Conservation (phyloP, 1,140 invertebrate species). For the Vanessa atalanta region DNA sequence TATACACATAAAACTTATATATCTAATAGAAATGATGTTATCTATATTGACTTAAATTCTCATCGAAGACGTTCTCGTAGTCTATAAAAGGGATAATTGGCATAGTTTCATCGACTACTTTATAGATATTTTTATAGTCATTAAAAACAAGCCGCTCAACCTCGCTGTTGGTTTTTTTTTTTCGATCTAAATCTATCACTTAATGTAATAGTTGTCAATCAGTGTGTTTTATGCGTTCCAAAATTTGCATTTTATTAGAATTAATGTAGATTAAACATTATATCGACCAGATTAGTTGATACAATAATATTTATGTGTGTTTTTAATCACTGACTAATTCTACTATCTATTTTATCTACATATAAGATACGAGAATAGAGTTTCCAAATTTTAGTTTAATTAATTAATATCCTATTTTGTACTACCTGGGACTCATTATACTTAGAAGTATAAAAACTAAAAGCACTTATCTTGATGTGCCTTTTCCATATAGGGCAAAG, state of each 20-base stretch:
- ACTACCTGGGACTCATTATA: neutral
- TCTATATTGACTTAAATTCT: too few relatives aligned
- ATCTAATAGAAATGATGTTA: too few relatives aligned
- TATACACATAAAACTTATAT: too few relatives aligned
- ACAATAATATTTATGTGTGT: too few relatives aligned
- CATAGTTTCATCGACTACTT: constrained; percentile 62
- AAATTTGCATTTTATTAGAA: neutral
- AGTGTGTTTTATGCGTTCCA: neutral
- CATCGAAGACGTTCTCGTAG: neutral
- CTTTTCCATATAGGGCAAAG: constrained; percentile 31
- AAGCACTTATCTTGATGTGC: constrained; percentile 38
- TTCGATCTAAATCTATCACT: neutral
- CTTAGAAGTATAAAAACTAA: constrained; percentile 21
- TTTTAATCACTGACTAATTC: too few relatives aligned
- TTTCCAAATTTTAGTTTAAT: neutral
- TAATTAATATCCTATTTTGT: constrained; percentile 5
- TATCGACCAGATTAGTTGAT: too few relatives aligned
- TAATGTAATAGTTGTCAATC: neutral
- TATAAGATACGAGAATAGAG: too few relatives aligned
- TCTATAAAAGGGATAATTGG: constrained; percentile 57
- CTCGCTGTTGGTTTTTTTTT: neutral
- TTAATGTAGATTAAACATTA: too few relatives aligned
- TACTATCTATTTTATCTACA: too few relatives aligned
- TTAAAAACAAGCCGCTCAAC: constrained; percentile 9
- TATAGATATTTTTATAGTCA: constrained; percentile 39